Evolutionary conservation across 2,797 vertebrate species (phyloP).

Genomic region (Lutjanus argentimaculatus): DNA sequence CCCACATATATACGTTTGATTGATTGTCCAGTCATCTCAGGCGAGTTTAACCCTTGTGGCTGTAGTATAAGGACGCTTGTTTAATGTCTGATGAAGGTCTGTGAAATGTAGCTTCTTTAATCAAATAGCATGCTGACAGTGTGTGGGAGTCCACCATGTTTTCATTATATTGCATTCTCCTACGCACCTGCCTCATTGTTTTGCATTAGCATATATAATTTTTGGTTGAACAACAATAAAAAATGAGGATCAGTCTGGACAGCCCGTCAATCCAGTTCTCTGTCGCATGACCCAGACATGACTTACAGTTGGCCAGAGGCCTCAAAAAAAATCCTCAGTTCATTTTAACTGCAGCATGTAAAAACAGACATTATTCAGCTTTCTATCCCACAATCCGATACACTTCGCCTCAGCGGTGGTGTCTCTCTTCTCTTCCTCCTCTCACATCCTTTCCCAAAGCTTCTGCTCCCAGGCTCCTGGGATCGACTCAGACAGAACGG

Average conservation of each 20-base stretch:
- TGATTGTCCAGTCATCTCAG: not conserved
- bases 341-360: slow-evolving; percentile 52
- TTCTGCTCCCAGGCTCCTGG: slow-evolving; percentile 46
- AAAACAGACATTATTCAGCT: slow-evolving; percentile 56
- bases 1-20: too few species aligned
- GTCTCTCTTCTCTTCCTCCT: slow-evolving; percentile 46
- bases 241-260: slow-evolving; percentile 23
- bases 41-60: not conserved
- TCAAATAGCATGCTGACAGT: slow-evolving; percentile 3
- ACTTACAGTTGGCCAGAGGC: slow-evolving; percentile 32
- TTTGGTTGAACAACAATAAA: slow-evolving; percentile 7
- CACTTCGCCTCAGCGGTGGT: slow-evolving; percentile 28
- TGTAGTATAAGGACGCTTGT: not conserved
- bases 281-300: slow-evolving; percentile 24
- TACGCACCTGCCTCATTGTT: slow-evolving; percentile 1
- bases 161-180: slow-evolving; percentile 10
- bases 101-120: slow-evolving; percentile 6
- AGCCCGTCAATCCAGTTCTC: slow-evolving; percentile 19
- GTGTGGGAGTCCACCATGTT: not conserved
- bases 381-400: slow-evolving; percentile 40
- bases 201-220: slow-evolving; percentile 7
- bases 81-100: slow-evolving; percentile 4
- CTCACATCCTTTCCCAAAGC: slow-evolving; percentile 57
- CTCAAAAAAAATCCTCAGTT: slow-evolving; percentile 25
- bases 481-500: slow-evolving; percentile 66